These are phyloP conservation scores for Sitobion miscanthi DNA, from an alignment of 1,140 invertebrate genomes.

Conservation along the genomic window DNA sequence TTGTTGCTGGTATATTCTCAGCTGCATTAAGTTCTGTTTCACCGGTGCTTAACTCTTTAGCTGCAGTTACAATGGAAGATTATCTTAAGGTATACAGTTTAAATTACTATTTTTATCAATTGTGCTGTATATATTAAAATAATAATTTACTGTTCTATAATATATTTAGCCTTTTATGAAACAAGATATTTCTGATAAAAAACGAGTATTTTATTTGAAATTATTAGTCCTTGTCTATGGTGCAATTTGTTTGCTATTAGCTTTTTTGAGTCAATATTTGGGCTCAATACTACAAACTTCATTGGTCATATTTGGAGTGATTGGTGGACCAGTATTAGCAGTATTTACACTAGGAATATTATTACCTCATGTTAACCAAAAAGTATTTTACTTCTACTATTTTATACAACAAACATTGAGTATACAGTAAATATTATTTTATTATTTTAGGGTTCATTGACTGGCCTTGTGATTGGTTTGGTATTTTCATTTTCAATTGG, in stretches of 20 bases:
- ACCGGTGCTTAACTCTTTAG: conserved; percentile 81
- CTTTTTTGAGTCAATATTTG: conserved; percentile 75
- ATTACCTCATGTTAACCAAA: conserved; percentile 69
- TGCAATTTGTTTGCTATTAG: conserved; percentile 72
- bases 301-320: conserved; percentile 79
- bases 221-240: conserved; percentile 74
- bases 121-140: background rate
- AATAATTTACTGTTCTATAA: background rate
- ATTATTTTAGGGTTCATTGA: conserved; percentile 70
- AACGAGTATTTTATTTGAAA: conserved; percentile 65
- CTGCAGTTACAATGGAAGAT: conserved; percentile 87
- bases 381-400: conserved; percentile 60
- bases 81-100: conserved; percentile 68
- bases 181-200: conserved; percentile 26
- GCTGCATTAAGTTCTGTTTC: conserved; percentile 86
- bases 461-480: conserved; percentile 72
- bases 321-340: conserved; percentile 81
- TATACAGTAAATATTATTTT: background rate
- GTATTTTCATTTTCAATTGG: conserved; percentile 82
- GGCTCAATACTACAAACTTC: conserved; percentile 78
- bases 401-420: background rate
- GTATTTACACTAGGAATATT: conserved; percentile 82
- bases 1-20: conserved; percentile 83
- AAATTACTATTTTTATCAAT: background rate
- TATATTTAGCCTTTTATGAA: conserved; percentile 55